Conservation (phyloP, 2,113 vertebrate genomes). For the Myiozetetes cayanensis region DNA sequence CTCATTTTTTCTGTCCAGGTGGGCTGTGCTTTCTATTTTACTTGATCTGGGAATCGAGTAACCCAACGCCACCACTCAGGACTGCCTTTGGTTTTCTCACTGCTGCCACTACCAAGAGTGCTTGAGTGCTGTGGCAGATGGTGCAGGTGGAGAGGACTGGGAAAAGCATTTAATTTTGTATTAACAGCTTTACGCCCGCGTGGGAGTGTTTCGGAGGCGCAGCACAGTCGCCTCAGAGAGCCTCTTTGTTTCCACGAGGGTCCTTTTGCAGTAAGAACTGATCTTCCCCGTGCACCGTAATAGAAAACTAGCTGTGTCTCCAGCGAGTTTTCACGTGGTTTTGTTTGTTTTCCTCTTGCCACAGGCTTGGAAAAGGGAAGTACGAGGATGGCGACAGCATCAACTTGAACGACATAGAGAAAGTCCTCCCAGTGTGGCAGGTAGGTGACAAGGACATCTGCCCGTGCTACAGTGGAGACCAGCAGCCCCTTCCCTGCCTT, state of each 20-base stretch:
- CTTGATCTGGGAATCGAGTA: neutral
- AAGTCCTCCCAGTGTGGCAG: constrained; percentile 88
- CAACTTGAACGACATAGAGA: constrained; percentile 93
- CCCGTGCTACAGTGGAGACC: fast-evolving
- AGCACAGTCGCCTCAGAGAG: neutral
- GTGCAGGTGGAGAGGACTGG: neutral
- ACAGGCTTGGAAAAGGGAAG: constrained; percentile 88
- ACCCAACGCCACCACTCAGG: fast-evolving
- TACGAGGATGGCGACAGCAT: constrained; percentile 89
- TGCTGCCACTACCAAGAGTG: neutral
- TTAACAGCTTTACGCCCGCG: neutral
- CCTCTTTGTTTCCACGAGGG: neutral
- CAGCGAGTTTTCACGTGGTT: neutral
- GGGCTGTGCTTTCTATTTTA: neutral
- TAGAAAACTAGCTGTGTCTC: neutral
- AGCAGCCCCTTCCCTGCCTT: neutral
- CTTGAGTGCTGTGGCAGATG: neutral
- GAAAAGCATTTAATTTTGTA: neutral
- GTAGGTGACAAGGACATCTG: constrained; percentile 68
- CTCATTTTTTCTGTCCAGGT: neutral
- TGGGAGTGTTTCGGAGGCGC: neutral
- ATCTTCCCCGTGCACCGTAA: neutral
- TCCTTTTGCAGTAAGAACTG: neutral
- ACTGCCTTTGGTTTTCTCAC: neutral
- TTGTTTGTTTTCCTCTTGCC: constrained; percentile 19